These are phyloP conservation scores for Mionectes macconnelli DNA, from an alignment of 2,113 vertebrate genomes.

Conservation along the genomic window DNA sequence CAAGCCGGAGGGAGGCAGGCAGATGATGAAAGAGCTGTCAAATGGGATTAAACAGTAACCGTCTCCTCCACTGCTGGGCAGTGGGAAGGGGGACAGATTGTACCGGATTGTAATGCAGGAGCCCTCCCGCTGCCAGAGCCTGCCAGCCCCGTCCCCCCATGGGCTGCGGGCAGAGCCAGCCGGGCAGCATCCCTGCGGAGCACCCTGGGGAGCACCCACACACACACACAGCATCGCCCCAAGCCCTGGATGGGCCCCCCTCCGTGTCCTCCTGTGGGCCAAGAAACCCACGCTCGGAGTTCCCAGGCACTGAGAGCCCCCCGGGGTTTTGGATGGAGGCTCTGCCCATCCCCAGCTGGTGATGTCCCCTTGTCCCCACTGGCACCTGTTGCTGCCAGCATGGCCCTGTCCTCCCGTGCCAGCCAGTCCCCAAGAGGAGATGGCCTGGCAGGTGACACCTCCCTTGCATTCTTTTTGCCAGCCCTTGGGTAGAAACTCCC, in stretches of 20 bases:
- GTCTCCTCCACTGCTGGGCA: slow-evolving; percentile 56
- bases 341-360: background rate
- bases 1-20: slow-evolving; percentile 57
- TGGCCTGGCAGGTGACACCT: background rate
- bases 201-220: fast-evolving
- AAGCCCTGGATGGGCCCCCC: background rate
- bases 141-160: background rate
- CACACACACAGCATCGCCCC: background rate
- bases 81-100: slow-evolving; percentile 49
- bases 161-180: background rate
- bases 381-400: background rate
- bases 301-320: background rate
- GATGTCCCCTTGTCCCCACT: background rate
- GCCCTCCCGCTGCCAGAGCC: slow-evolving; percentile 9
- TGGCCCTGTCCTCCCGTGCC: background rate
- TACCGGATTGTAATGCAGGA: slow-evolving; percentile 18
- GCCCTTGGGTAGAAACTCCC: background rate
- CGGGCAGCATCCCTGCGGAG: background rate
- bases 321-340: background rate
- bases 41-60: slow-evolving; percentile 70
- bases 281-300: background rate
- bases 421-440: background rate
- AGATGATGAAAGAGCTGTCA: slow-evolving; percentile 75
- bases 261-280: fast-evolving
- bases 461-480: background rate